Percentiles rank a stretch among this genome's conserved stretches.
Conservation (phyloP, 2,113 vertebrate genomes). For the Etheostoma spectabile region DNA sequence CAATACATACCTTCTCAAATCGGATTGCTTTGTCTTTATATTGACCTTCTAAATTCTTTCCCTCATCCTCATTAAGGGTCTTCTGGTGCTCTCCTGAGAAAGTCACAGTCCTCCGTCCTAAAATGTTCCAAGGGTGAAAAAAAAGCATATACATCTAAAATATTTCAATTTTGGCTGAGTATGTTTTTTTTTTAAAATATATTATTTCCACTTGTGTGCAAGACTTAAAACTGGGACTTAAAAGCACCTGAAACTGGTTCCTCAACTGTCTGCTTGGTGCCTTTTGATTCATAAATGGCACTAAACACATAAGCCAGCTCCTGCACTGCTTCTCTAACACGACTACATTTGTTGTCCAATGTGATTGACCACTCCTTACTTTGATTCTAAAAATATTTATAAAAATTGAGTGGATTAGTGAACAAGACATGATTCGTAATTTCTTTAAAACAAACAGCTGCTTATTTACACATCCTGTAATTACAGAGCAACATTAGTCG, state of each 20-base stretch:
- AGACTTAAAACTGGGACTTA: neutral
- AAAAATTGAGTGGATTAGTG: neutral
- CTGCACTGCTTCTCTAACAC: constrained; percentile 83
- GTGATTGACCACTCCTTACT: constrained; percentile 81
- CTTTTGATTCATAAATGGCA: constrained; percentile 77
- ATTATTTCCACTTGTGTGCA: neutral
- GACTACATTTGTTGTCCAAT: constrained; percentile 83
- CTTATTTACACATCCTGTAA: neutral
- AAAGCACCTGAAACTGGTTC: constrained; percentile 64
- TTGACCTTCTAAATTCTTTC: constrained; percentile 45
- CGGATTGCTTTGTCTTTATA: constrained; percentile 74
- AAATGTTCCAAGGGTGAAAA: constrained; percentile 9
- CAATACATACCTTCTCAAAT: constrained; percentile 85
- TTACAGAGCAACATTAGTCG: neutral
- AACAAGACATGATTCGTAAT: neutral
- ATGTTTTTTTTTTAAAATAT: neutral
- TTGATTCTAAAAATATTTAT: constrained; percentile 67
- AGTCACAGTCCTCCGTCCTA: constrained; percentile 67
- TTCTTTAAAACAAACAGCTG: constrained; percentile 1
- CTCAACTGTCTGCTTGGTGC: constrained; percentile 38
- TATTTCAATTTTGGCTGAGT: neutral
- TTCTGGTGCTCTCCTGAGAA: constrained; percentile 61
- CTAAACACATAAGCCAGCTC: constrained; percentile 84
- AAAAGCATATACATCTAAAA: neutral
- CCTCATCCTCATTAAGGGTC: constrained; percentile 34